Evolutionary conservation across 2,888 invertebrate species (phyloP).

Genomic region (Sepiola atlantica): DNA sequence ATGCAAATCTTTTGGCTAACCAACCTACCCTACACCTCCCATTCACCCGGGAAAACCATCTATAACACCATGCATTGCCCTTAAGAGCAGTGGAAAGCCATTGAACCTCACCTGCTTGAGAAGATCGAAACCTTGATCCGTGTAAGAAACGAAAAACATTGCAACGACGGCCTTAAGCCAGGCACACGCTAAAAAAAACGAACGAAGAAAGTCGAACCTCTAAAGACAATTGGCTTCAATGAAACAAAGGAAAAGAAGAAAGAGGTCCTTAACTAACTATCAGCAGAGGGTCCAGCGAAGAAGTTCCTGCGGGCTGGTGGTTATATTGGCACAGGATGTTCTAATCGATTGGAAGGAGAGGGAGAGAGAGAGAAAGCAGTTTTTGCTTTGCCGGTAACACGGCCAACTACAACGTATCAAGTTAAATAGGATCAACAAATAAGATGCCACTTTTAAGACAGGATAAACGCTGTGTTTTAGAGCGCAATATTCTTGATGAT

Average conservation of each 20-base stretch:
- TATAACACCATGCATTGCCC: conserved; percentile 32
- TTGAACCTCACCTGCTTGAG: neutral
- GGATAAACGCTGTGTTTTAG: neutral
- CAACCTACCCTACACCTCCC: neutral
- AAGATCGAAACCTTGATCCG: conserved; percentile 6
- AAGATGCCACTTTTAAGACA: neutral
- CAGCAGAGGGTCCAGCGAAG: neutral
- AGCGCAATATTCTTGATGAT: neutral
- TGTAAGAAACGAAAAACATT: neutral
- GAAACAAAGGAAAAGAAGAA: neutral
- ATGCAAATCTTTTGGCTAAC: neutral
- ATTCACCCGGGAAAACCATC: neutral
- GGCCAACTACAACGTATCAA: neutral
- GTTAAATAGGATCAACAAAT: conserved; percentile 21
- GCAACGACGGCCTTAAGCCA: neutral
- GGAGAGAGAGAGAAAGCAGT: neutral
- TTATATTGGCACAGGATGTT: neutral
- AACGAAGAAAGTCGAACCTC: neutral
- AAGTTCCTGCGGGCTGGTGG: neutral
- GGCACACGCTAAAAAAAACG: neutral
- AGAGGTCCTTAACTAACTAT: neutral
- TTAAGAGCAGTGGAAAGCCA: neutral
- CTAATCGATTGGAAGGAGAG: neutral
- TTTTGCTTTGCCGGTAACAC: neutral
- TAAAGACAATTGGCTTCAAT: conserved; percentile 1